Percentiles rank a stretch among this genome's conserved stretches.
These are phyloP conservation scores for Beroe ovata DNA, from an alignment of 37 sponge, comb jelly and placozoan genomes.

Conservation along the genomic window DNA sequence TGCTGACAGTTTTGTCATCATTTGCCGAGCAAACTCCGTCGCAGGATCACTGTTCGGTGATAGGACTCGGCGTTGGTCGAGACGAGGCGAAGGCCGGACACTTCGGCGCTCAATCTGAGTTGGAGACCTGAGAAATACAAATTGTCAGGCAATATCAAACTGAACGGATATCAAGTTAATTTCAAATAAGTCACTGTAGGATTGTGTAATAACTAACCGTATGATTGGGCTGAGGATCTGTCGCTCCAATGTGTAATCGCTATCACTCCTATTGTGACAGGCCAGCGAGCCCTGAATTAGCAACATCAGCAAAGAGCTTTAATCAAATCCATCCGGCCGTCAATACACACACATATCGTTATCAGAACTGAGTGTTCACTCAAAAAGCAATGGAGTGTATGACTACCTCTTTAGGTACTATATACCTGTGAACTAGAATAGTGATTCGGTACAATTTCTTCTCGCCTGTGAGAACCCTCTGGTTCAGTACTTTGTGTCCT, in stretches of 20 bases:
- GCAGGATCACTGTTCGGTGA: slow-evolving; percentile 22
- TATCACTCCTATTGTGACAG: slow-evolving; percentile 19
- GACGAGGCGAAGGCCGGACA: not conserved
- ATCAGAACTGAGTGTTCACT: too few relatives aligned
- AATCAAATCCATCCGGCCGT: too few relatives aligned
- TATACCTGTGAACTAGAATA: not conserved
- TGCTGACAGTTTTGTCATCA: slow-evolving; percentile 48
- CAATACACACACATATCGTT: too few relatives aligned
- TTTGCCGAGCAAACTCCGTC: slow-evolving; percentile 8
- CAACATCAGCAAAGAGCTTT: too few relatives aligned
- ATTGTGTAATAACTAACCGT: not conserved
- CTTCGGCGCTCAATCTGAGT: not conserved
- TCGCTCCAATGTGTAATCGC: slow-evolving; percentile 19
- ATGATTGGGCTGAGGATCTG: slow-evolving; percentile 5
- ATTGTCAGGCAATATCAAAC: too few relatives aligned
- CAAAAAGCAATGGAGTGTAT: too few relatives aligned
- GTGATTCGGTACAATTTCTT: not conserved
- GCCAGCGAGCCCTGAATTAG: slow-evolving; percentile 24
- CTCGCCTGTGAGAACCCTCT: not conserved
- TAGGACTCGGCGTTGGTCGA: slow-evolving; percentile 19
- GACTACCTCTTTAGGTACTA: too few relatives aligned
- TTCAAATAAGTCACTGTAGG: not conserved
- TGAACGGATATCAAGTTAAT: too few relatives aligned
- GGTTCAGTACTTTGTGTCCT: not conserved
- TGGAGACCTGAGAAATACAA: not conserved